phyloP scores from a whole-genome alignment of 2,113 vertebrate species.

The Bos javanicus region DNA sequence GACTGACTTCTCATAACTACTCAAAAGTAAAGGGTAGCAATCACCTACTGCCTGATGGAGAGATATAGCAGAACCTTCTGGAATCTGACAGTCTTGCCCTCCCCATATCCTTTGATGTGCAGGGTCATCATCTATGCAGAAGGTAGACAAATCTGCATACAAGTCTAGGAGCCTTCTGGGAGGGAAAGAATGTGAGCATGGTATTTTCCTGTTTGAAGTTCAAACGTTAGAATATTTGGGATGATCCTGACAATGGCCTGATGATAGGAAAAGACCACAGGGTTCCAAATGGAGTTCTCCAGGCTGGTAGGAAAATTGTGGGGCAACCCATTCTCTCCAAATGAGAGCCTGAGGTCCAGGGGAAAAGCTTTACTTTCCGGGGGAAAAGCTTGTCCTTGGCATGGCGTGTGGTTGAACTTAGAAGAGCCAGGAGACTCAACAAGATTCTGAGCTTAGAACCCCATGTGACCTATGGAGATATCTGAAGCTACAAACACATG shows the following conservation, averaged over 20 bases:
- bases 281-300: background rate
- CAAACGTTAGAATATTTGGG: background rate
- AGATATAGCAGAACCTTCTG: background rate
- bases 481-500: background rate
- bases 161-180: background rate
- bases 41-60: background rate
- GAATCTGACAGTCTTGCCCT: background rate
- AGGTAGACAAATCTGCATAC: background rate
- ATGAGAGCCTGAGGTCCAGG: background rate
- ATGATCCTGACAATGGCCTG: background rate
- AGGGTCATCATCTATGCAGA: background rate
- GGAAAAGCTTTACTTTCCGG: background rate
- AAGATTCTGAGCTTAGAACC: background rate
- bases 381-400: background rate
- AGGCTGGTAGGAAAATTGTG: background rate
- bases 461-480: background rate
- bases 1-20: background rate
- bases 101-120: background rate
- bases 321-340: background rate
- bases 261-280: background rate
- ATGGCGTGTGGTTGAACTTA: background rate
- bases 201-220: background rate
- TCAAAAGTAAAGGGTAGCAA: background rate
- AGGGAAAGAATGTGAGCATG: background rate
- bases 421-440: background rate